Evolutionary conservation across 2,113 vertebrate genomes (phyloP).

Genomic region (Thinocorus orbignyianus): DNA sequence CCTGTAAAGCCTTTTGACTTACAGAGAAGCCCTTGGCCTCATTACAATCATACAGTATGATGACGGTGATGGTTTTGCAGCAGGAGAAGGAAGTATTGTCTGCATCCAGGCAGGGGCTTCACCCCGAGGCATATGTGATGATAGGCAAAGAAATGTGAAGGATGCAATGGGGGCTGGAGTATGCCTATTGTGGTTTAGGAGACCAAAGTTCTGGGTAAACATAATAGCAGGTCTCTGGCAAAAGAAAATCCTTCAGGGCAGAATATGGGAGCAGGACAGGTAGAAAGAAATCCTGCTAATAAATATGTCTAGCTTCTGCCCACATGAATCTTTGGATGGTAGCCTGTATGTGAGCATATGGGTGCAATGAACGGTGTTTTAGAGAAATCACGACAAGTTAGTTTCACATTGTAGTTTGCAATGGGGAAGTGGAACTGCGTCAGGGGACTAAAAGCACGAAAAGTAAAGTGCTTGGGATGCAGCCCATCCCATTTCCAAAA

Average conservation of each 20-base stretch:
- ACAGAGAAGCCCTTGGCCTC: background rate
- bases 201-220: background rate
- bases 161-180: background rate
- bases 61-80: background rate
- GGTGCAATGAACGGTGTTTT: background rate
- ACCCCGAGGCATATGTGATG: background rate
- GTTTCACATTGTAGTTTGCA: background rate
- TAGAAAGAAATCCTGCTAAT: background rate
- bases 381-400: background rate
- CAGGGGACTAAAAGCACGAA: background rate
- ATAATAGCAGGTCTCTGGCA: background rate
- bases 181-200: background rate
- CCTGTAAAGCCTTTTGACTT: background rate
- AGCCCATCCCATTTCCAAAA: background rate
- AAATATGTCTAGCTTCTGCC: background rate
- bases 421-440: background rate
- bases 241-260: background rate
- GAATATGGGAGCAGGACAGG: background rate
- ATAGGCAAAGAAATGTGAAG: background rate
- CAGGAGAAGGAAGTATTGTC: background rate
- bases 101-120: background rate
- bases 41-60: background rate
- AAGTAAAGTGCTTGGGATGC: background rate
- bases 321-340: rapidly evolving
- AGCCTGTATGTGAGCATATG: background rate